These are phyloP conservation scores for Poeciliopsis turneri DNA, from an alignment of 2,797 vertebrate species.

Conservation along the genomic window DNA sequence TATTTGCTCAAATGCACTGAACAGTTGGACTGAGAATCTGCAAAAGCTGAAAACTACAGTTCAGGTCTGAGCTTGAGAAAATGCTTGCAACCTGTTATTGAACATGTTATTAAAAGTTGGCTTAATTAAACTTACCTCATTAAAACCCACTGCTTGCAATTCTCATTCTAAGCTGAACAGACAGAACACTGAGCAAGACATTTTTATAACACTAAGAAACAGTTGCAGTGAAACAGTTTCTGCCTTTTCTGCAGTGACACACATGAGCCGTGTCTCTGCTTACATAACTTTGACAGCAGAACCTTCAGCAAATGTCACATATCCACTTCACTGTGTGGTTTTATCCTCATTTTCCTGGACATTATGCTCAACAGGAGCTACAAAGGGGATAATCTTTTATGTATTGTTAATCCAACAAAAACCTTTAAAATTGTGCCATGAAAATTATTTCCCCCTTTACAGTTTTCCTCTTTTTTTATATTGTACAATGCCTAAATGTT, in stretches of 20 bases:
- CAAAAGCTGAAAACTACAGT: too few relatives aligned
- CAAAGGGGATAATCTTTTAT: not conserved
- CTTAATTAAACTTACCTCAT: not conserved
- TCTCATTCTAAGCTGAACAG: not conserved
- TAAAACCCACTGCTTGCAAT: not conserved
- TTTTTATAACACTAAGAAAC: not conserved
- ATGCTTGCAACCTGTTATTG: not conserved
- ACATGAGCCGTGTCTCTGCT: not conserved
- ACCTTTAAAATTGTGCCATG: not conserved
- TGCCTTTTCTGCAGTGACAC: not conserved
- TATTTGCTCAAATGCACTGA: too few relatives aligned
- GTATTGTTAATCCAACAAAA: not conserved
- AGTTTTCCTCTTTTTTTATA: not conserved
- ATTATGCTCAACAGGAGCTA: not conserved
- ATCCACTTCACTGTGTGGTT: not conserved
- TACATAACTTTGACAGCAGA: constrained; percentile 2
- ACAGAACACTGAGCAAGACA: not conserved
- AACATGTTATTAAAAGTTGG: not conserved
- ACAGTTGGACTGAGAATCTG: too few relatives aligned
- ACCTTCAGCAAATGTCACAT: not conserved
- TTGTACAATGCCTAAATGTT: too few relatives aligned
- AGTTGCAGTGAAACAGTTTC: not conserved
- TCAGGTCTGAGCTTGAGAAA: too few relatives aligned
- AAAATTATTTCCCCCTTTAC: not conserved
- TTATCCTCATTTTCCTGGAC: not conserved